phyloP scores from a whole-genome alignment of 1,140 invertebrate species.

The Heliconius nattereri region DNA sequence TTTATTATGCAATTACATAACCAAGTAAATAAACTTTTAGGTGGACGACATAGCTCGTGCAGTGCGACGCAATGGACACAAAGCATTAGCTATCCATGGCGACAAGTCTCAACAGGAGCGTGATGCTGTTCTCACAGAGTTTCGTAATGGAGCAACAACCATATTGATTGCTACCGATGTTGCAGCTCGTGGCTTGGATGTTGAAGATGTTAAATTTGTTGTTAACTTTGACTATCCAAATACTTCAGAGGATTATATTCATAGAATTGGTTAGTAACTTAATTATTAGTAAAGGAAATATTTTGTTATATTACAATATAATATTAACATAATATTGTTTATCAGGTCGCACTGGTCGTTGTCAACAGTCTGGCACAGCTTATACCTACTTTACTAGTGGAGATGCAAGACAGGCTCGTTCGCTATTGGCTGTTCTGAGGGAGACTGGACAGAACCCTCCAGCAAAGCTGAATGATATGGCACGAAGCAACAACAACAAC shows the following conservation, averaged over 20 bases:
- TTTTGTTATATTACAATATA: background rate
- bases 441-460: slow-evolving; percentile 96
- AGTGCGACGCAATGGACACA: slow-evolving; percentile 92
- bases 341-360: slow-evolving; percentile 92
- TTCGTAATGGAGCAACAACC: slow-evolving; percentile 94
- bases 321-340: background rate
- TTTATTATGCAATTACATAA: background rate
- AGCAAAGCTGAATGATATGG: slow-evolving; percentile 81
- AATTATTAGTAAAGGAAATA: background rate
- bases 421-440: slow-evolving; percentile 92
- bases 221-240: slow-evolving; percentile 99
- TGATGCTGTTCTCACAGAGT: slow-evolving; percentile 95
- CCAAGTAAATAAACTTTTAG: slow-evolving; percentile 48
- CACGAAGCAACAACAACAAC: slow-evolving; percentile 69
- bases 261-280: slow-evolving; percentile 92
- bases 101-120: slow-evolving; percentile 98
- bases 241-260: slow-evolving; percentile 99
- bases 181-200: slow-evolving; percentile 98
- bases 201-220: slow-evolving; percentile 99
- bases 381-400: slow-evolving; percentile 98
- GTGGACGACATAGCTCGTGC: slow-evolving; percentile 97
- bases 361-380: slow-evolving; percentile 95
- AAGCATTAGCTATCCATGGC: slow-evolving; percentile 97
- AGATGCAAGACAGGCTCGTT: slow-evolving; percentile 94
- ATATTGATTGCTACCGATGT: slow-evolving; percentile 99